Evolutionary conservation across 2,888 invertebrate genomes (phyloP), one percentile per base, ranked within the genome.

Genomic region (Papilio protenor): DNA sequence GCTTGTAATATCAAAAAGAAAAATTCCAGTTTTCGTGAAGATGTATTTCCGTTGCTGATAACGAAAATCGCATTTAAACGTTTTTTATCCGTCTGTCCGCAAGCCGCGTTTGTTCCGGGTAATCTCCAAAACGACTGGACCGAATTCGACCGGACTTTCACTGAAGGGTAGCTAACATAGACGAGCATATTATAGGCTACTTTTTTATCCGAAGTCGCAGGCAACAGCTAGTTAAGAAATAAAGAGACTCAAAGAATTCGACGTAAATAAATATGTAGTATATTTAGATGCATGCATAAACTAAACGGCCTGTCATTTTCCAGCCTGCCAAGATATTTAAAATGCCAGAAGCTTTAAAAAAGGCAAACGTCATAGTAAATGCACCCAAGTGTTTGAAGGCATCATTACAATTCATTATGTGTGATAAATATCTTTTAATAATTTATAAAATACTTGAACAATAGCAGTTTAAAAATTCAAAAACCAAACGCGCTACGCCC

Each of bases 401-500:
- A 55, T 72, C 72, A 72, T 72, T 59, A 47, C 59, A 45, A 23
- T 59, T 45, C 59, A 73, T 49, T 70, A 70, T 71, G 18, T 61
- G 18, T 73, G 40, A 47, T 73, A 73, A 47, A 73, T 59, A 40
- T 59, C 5, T 11, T 49, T 64, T 45, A 40, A 21, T 59, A 73
- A 73, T 33, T n/a, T 73, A 61, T 71, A 33, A 69, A 72, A 40
- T 57, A 69, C 40, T 52, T 49, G 16, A 64, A 78, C 66, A 78
- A 78, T 78, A 27, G 72, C 64, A 33, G 40, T 45, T 73, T 47
- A 66, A 76, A 73, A 76, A 73, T 69, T 78, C 66, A 71, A 79
- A 79, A 79, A 74, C 69, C 47, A 57, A 70, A 79, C 77, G 73
- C 71, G 69, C 75, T 57, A 66, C 78, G 76, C 78, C 78, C 78